Conservation (phyloP, 2,797 vertebrate species). For the Sus cebifrons region DNA sequence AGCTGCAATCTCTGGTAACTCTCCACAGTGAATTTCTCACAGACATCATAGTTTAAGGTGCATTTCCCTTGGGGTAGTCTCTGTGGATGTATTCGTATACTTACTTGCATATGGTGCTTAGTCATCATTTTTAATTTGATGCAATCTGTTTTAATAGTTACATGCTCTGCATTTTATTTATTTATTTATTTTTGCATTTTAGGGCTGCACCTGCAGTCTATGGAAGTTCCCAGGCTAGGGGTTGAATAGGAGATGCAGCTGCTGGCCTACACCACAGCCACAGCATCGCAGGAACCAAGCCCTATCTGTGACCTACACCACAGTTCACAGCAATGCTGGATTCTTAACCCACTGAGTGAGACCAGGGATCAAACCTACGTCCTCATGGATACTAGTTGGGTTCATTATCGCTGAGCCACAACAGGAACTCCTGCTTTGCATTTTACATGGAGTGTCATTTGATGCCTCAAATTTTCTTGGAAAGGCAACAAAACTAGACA, state of each 20-base stretch:
- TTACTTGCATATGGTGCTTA: background rate
- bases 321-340: too few relatives aligned
- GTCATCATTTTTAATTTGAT: background rate
- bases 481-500: conserved; percentile 51
- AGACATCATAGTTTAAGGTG: background rate
- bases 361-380: too few relatives aligned
- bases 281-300: too few relatives aligned
- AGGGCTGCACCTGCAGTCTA: too few relatives aligned
- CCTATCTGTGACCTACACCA: too few relatives aligned
- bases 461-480: conserved; percentile 39
- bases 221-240: too few relatives aligned
- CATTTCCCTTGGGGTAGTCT: background rate
- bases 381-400: too few relatives aligned
- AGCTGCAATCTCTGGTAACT: conserved; percentile 30
- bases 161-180: conserved; percentile 40
- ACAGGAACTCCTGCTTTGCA: background rate
- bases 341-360: too few relatives aligned
- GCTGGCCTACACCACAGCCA: too few relatives aligned
- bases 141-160: conserved; percentile 1
- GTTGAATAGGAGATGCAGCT: too few relatives aligned
- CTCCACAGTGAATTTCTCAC: background rate
- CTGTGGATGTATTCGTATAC: background rate
- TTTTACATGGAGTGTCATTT: conserved; percentile 42
- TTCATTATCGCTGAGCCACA: too few relatives aligned
- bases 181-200: too few relatives aligned